A percentile compares a stretch with the other conserved stretches of the same genome.
Evolutionary conservation across 2,113 vertebrate species (phyloP).

Genomic region (Phainopepla nitens): DNA sequence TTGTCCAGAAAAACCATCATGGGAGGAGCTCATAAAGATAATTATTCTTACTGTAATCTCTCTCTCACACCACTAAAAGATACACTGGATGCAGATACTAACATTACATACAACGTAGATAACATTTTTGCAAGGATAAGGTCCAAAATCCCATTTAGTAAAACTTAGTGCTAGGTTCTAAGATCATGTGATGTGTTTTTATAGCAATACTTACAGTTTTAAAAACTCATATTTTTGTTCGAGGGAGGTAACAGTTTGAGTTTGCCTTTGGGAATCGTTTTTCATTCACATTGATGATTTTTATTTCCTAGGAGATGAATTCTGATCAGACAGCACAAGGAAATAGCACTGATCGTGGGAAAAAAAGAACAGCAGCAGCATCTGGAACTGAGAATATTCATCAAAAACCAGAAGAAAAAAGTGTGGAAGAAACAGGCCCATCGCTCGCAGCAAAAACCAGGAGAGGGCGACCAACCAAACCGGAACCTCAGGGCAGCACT

Average conservation of each 20-base stretch:
- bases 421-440: constrained; percentile 70
- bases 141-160: neutral
- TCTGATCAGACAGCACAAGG: constrained; percentile 77
- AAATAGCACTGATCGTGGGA: constrained; percentile 78
- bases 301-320: constrained; percentile 76
- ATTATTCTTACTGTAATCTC: neutral
- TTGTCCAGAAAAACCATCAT: neutral
- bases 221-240: neutral
- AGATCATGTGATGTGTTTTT: neutral
- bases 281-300: neutral
- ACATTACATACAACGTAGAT: neutral
- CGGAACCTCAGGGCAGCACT: constrained; percentile 77
- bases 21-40: neutral
- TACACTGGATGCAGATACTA: neutral
- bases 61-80: neutral
- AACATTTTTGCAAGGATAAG: neutral
- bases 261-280: neutral
- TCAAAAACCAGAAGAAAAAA: constrained; percentile 78
- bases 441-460: constrained; percentile 78
- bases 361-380: constrained; percentile 77
- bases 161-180: neutral
- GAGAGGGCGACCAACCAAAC: constrained; percentile 83
- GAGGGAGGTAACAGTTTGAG: neutral
- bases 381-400: constrained; percentile 83
- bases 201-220: neutral